Evolutionary conservation across 2,113 vertebrate species (phyloP).

Genomic region (Pteropus alecto): DNA sequence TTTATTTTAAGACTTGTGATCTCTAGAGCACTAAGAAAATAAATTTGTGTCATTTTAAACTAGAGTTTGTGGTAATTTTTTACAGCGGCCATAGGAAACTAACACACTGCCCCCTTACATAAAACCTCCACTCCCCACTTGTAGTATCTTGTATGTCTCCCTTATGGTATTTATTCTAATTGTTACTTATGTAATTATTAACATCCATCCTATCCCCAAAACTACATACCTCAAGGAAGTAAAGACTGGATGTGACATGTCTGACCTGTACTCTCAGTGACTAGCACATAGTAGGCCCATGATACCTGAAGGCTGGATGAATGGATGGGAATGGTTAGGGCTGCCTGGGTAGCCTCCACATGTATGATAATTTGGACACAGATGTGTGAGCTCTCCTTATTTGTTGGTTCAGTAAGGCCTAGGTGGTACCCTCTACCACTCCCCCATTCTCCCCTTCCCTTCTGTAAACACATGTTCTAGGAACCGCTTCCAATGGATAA

Average conservation of each 20-base stretch:
- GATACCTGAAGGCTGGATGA: not conserved
- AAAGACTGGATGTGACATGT: not conserved
- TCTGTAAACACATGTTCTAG: not conserved
- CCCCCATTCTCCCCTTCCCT: not conserved
- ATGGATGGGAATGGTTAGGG: not conserved
- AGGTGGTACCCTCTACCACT: not conserved
- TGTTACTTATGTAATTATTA: not conserved
- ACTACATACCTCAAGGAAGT: not conserved
- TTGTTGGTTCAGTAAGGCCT: not conserved
- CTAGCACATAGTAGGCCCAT: not conserved
- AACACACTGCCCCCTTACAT: not conserved
- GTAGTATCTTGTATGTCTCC: not conserved
- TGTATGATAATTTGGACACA: not conserved
- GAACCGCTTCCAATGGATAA: conserved; percentile 18
- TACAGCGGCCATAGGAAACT: not conserved
- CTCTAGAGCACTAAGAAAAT: not conserved
- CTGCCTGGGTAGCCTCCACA: not conserved
- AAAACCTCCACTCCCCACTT: not conserved
- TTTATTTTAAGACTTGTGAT: not conserved
- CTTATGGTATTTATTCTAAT: not conserved
- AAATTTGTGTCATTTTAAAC: not conserved
- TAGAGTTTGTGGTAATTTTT: not conserved
- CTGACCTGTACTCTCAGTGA: not conserved
- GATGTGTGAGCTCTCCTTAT: too few relatives aligned
- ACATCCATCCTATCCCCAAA: not conserved